phyloP scores from a whole-genome alignment of 1,140 invertebrate species.

The Diorhabda sublineata region DNA sequence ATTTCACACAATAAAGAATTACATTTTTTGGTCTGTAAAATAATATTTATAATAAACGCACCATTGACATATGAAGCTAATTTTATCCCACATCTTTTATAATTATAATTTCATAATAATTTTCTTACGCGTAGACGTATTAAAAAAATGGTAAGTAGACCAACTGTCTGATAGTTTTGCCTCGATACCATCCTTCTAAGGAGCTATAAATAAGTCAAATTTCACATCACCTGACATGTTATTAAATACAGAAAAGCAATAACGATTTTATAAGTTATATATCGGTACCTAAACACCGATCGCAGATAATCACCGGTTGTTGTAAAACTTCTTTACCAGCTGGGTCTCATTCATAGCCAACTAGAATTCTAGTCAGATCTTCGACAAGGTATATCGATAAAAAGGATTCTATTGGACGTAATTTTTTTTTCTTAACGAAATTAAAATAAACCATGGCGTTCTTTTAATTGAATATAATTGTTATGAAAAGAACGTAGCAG shows the following conservation, averaged over 20 bases:
- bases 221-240: slow-evolving; percentile 24
- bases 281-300: slow-evolving; percentile 23
- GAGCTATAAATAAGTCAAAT: slow-evolving; percentile 17
- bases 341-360: slow-evolving; percentile 18
- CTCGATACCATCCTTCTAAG: background rate
- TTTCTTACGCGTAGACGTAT: background rate
- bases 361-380: slow-evolving; percentile 16
- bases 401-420: background rate
- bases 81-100: background rate
- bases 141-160: background rate
- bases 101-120: background rate
- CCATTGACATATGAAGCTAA: no score
- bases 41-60: no score
- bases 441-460: no score
- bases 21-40: no score
- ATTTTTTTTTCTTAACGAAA: no score
- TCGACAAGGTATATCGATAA: slow-evolving; percentile 3
- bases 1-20: no score
- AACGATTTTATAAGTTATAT: slow-evolving; percentile 23
- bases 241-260: slow-evolving; percentile 26
- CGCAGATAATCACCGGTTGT: slow-evolving; percentile 24
- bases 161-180: slow-evolving; percentile 1
- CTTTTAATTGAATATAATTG: no score
- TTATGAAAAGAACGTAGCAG: no score
- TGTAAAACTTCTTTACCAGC: slow-evolving; percentile 4